Conservation (phyloP, 2,888 invertebrate genomes). For the Xestia xanthographa region DNA sequence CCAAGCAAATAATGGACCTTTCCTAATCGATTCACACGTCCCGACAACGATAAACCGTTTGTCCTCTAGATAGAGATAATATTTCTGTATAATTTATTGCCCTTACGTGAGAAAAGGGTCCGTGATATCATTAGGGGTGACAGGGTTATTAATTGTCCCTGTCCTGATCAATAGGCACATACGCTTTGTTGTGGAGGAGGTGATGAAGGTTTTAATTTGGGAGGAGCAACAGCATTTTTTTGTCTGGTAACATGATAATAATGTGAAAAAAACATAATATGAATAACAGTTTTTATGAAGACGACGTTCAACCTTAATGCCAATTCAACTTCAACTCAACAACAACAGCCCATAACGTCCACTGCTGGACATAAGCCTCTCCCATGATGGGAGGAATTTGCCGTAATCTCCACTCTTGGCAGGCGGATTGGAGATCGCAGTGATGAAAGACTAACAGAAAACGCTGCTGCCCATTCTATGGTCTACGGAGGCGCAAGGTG, state of each 20-base stretch:
- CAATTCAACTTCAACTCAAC: not conserved
- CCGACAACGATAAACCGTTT: constrained; percentile 22
- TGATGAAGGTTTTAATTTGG: not conserved
- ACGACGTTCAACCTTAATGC: not conserved
- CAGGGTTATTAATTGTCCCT: constrained; percentile 35
- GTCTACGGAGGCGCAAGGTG: no score
- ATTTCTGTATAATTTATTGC: constrained; percentile 43
- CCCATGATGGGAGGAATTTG: no score
- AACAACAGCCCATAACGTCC: no score
- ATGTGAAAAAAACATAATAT: no score
- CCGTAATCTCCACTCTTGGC: no score
- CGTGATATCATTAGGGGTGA: constrained; percentile 18
- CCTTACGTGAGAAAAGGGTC: constrained; percentile 26
- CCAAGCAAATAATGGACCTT: not conserved
- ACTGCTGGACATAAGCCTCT: no score
- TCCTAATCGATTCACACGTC: constrained; percentile 21
- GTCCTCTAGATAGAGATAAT: constrained; percentile 20
- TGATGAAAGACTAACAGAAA: no score
- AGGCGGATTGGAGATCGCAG: no score
- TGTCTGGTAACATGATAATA: not conserved
- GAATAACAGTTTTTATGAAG: not conserved
- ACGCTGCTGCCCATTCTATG: no score
- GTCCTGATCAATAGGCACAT: not conserved
- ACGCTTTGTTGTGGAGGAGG: not conserved
- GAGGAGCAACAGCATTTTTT: not conserved